Conservation (phyloP, 2,113 vertebrate species). For the Spea multiplicata region DNA sequence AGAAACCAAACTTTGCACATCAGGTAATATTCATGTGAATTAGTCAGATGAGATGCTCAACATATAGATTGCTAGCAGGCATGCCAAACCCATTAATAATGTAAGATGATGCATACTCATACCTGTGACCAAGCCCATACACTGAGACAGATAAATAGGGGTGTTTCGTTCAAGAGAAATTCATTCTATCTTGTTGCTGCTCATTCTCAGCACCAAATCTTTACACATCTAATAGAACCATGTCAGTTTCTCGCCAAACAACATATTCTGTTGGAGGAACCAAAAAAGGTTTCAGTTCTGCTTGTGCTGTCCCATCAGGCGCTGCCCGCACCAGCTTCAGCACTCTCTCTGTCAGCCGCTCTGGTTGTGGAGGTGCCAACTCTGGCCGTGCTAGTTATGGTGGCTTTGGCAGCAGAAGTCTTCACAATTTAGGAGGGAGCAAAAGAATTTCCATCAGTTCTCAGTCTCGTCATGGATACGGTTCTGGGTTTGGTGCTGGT, state of each 20-base stretch:
- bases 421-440: slow-evolving; percentile 52
- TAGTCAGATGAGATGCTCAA: slow-evolving; percentile 51
- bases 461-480: slow-evolving; percentile 36
- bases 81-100: slow-evolving; percentile 52
- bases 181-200: slow-evolving; percentile 11
- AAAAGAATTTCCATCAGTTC: slow-evolving; percentile 60
- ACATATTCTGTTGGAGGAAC: not conserved
- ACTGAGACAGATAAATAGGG: no score
- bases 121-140: slow-evolving; percentile 56
- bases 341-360: no score
- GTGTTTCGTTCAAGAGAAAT: not conserved
- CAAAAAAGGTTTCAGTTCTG: slow-evolving; percentile 30
- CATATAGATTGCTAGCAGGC: slow-evolving; percentile 56
- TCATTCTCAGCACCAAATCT: slow-evolving; percentile 20
- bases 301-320: slow-evolving; percentile 51
- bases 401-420: slow-evolving; percentile 31
- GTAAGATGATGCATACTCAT: slow-evolving; percentile 11
- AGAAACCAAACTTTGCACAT: no score
- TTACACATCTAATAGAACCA: slow-evolving; percentile 17
- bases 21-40: no score
- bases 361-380: slow-evolving; percentile 47
- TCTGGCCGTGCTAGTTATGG: no score
- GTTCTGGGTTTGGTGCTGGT: no score
- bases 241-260: slow-evolving; percentile 13
- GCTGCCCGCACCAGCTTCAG: no score